phyloP scores from a whole-genome alignment of 2,797 vertebrate species.

The Telmatherina bonti region DNA sequence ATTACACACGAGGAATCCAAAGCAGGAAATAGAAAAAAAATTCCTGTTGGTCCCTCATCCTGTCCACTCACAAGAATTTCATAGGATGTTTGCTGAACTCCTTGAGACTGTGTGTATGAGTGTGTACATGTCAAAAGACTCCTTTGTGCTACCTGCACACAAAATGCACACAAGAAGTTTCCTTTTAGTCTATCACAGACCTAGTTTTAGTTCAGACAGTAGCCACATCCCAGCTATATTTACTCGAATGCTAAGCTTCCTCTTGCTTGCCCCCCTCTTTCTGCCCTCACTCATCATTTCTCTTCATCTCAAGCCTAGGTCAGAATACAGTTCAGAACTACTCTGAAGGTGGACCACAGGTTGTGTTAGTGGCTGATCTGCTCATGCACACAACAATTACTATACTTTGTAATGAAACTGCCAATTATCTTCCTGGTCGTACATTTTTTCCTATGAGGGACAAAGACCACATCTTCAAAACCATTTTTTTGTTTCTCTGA shows the following conservation, averaged over 20 bases:
- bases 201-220: slow-evolving; percentile 72
- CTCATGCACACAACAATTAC: slow-evolving; percentile 11
- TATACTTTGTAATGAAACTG: neutral
- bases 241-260: slow-evolving; percentile 53
- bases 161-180: slow-evolving; percentile 40
- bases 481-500: neutral
- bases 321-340: slow-evolving; percentile 38
- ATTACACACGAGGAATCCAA: slow-evolving; percentile 55
- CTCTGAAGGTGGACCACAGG: slow-evolving; percentile 9
- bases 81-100: slow-evolving; percentile 52
- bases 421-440: neutral
- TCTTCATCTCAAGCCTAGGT: slow-evolving; percentile 58
- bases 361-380: slow-evolving; percentile 12
- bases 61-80: slow-evolving; percentile 48
- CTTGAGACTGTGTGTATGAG: slow-evolving; percentile 42
- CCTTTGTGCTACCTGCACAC: slow-evolving; percentile 61
- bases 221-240: slow-evolving; percentile 57
- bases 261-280: slow-evolving; percentile 57
- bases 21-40: slow-evolving; percentile 36
- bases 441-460: neutral
- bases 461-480: neutral
- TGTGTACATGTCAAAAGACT: slow-evolving; percentile 48
- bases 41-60: slow-evolving; percentile 34
- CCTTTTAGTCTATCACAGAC: slow-evolving; percentile 58
- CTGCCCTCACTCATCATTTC: slow-evolving; percentile 24